Base-by-base conservation (phyloP, 2,888 invertebrate genomes). In the Odontothrips loti region DNA sequence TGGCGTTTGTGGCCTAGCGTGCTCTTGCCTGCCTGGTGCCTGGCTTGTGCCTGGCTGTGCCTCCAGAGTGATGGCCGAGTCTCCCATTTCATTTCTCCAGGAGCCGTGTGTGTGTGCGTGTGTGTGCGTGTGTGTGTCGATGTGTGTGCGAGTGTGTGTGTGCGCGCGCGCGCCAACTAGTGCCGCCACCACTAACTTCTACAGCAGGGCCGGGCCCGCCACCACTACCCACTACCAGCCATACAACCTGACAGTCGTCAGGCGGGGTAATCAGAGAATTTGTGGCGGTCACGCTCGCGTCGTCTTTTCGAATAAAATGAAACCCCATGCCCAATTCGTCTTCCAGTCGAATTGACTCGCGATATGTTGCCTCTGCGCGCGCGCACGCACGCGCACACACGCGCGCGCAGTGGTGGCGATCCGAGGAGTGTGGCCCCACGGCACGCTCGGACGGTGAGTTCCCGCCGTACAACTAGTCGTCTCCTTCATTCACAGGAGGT, bases 341-440 rank as follows among this genome's bases (percentile, higher is more conserved):
- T 58, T 58, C 58, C 58, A 58, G 58, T 58, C 58, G 58, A 58
- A 58, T 58, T 58, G 58, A n/a, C 58, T 17, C 58, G 58, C 58
- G 58, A 58, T 20, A 58, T 58, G 58, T 58, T 43, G 34, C 34
- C 34, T 6, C 34, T 43, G 34, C 34, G 2, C 34, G 6, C 34
- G 6, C 34, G 6, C 34, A 43, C 34, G 6, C 34, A 43, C 34
- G 34, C 34, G 6, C 34, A 43, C 34, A 43, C 34, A 43, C 34
- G 6, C 34, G 6, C 34, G 6, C 34, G 6, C 34, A 43, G 3
- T n/a, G n/a, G n/a, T n/a, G n/a, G 34, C 3, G 34, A 43, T 43
- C 34, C 34, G 34, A 4, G 34, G 34, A 43, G 34, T 6, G 34
- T 43, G 34, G 34, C 34, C 2, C 34, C 34, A 6, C 2, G 34